Evolutionary conservation across 2,888 invertebrate genomes (phyloP).

Genomic region (Ophion ellenae): DNA sequence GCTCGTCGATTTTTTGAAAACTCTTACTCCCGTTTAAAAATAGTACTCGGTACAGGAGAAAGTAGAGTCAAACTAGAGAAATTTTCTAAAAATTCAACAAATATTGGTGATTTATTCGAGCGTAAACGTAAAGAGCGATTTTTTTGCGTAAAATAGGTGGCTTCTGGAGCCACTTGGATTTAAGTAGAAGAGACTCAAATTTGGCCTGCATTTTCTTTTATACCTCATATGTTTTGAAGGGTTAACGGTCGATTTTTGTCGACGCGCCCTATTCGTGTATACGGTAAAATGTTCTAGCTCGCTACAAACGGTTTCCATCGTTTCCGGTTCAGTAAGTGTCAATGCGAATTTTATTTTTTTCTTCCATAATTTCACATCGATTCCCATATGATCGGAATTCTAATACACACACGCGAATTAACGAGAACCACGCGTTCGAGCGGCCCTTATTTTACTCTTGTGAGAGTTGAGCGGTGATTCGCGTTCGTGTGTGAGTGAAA

Average conservation of each 20-base stretch:
- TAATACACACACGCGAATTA: background rate
- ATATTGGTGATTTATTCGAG: too few relatives aligned
- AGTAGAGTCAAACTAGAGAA: background rate
- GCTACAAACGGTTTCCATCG: background rate
- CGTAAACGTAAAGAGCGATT: too few relatives aligned
- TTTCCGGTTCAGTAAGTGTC: background rate
- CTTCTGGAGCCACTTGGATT: background rate
- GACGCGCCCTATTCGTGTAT: background rate
- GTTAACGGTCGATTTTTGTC: background rate
- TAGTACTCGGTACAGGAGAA: background rate
- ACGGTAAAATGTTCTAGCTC: background rate
- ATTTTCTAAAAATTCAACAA: background rate
- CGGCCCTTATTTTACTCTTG: slow-evolving; percentile 30
- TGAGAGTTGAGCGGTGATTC: slow-evolving; percentile 36
- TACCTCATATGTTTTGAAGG: background rate
- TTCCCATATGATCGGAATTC: background rate
- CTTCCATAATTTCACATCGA: slow-evolving; percentile 1
- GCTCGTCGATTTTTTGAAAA: background rate
- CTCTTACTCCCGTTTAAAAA: background rate
- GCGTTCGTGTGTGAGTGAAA: slow-evolving; percentile 41
- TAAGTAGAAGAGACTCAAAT: background rate
- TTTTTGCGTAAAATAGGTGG: background rate
- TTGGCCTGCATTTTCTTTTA: background rate
- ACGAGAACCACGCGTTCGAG: slow-evolving; percentile 21
- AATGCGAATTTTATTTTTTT: background rate